Base-by-base conservation (phyloP, 1,140 invertebrate genomes). In the Brachionus rubens region DNA sequence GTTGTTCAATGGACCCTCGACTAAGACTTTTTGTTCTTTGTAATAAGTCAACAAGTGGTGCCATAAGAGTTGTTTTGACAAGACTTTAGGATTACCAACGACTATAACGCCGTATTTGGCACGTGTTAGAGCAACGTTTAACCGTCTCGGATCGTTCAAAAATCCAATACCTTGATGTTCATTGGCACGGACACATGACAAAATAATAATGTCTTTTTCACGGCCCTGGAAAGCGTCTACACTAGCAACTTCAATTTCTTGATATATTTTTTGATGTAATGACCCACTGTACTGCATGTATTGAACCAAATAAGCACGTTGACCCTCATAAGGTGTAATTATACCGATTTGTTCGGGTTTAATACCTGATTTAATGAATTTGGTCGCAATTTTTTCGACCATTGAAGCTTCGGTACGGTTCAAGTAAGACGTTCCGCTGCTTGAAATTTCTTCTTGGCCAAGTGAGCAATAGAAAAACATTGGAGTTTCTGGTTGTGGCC, bases 241-340 rank as follows among this genome's bases (percentile, higher is more conserved):
- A 85, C 95, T 98, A 0, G 96, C 96, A 0, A 99, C 95, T 85
- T 99, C 97, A 54, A 99, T 97, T 82, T 98, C 96, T 83, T 98
- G 92, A 84, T 99, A 99, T 0, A 99, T 85, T 82, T 98, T 97
- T 5, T 93, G 90, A 81, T 98, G 94, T 7, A 99, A 85, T 2
- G 93, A 92, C 4, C 96, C 97, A 84, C 97, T 96, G 81, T 97
- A 96, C 82, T 99, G 96, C 95, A 99, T 98, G 80, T 98, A 96
- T 80, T 99, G 95, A 0, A 91, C 96, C 54, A 99, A 86, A 84
- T 96, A 99, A 0, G 96, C 94, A n/a, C 97, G 86, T 82, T 99
- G 97, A 0, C 97, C 94, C 85, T 99, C 96, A 79, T 99, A 99
- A 0, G 97, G 97, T 0, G 97, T 99, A 48, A 99, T 97, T 28